Evolutionary conservation across 2,113 vertebrate species (phyloP).

Genomic region (Speoplatyrhinus poulsoni): DNA sequence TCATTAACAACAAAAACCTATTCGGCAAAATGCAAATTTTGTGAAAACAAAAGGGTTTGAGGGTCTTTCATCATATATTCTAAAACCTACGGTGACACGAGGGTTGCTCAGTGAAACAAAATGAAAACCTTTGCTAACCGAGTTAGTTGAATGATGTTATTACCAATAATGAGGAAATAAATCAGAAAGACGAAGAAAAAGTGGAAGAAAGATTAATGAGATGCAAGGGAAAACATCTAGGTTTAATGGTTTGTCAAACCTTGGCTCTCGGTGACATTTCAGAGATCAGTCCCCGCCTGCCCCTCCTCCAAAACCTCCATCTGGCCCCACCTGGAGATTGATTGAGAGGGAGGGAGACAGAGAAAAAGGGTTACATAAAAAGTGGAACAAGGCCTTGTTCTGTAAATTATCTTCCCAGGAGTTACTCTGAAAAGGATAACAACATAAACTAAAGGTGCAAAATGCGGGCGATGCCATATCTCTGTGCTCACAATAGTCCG

Average conservation of each 20-base stretch:
- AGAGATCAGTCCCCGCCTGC: slow-evolving; percentile 48
- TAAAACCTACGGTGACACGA: too few species aligned
- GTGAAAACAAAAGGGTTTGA: too few species aligned
- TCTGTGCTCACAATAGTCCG: slow-evolving; percentile 51
- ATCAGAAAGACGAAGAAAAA: neutral
- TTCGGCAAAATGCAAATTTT: too few species aligned
- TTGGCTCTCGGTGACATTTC: slow-evolving; percentile 62
- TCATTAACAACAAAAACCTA: too few species aligned
- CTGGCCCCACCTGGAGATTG: slow-evolving; percentile 71
- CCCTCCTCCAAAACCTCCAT: slow-evolving; percentile 58
- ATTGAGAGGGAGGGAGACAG: slow-evolving; percentile 17
- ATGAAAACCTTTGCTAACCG: too few species aligned
- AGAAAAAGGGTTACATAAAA: slow-evolving; percentile 42
- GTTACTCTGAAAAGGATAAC: slow-evolving; percentile 48
- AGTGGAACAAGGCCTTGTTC: slow-evolving; percentile 53
- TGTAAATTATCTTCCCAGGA: slow-evolving; percentile 44
- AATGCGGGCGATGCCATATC: slow-evolving; percentile 60
- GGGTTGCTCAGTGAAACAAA: too few species aligned
- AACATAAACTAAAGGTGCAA: slow-evolving; percentile 69
- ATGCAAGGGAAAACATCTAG: neutral
- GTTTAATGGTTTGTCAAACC: slow-evolving; percentile 40
- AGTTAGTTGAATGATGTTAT: too few species aligned
- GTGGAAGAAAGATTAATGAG: neutral
- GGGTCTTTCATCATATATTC: too few species aligned
- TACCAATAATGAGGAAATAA: too few species aligned